A percentile compares a stretch with the other conserved stretches of the same genome.
Evolutionary conservation across 2,888 invertebrate species (phyloP).

Genomic region (Drosophila cognata): DNA sequence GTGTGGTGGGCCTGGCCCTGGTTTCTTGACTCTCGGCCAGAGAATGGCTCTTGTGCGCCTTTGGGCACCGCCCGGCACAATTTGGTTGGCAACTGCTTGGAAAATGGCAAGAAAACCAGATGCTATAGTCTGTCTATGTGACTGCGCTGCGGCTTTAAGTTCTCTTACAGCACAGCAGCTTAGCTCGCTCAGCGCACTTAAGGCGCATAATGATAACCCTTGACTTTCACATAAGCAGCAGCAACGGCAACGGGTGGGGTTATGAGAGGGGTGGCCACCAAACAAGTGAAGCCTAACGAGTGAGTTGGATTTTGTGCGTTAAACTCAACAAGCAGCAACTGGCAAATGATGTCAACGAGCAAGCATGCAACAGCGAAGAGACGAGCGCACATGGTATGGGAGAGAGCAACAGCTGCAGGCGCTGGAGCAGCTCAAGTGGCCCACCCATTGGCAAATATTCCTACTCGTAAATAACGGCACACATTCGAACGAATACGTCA

Average conservation of each 20-base stretch:
- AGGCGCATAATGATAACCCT: conserved; percentile 77
- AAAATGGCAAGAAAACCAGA: conserved; percentile 58
- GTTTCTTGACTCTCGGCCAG: conserved; percentile 56
- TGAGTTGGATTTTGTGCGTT: conserved; percentile 73
- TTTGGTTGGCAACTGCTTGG: conserved; percentile 75
- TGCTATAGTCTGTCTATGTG: conserved; percentile 11
- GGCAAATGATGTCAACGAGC: conserved; percentile 78
- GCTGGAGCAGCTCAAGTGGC: conserved; percentile 44
- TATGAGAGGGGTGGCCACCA: conserved; percentile 13
- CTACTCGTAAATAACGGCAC: conserved; percentile 61
- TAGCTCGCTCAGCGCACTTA: conserved; percentile 40
- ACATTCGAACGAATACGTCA: conserved; percentile 50
- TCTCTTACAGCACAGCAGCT: conserved; percentile 33
- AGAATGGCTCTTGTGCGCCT: conserved; percentile 37
- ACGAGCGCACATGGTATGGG: conserved; percentile 23
- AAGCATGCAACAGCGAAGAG: conserved; percentile 49
- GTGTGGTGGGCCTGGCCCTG: conserved; percentile 40
- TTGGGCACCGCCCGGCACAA: conserved; percentile 49
- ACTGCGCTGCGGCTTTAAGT: conserved; percentile 30
- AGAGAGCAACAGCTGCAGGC: conserved; percentile 14
- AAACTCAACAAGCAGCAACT: conserved; percentile 66
- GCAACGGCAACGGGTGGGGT: not conserved
- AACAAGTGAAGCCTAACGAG: conserved; percentile 77
- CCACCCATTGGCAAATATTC: conserved; percentile 66
- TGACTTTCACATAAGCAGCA: conserved; percentile 66